Evolutionary conservation across 2,888 invertebrate species (phyloP).

Genomic region (Branchellion lobata): DNA sequence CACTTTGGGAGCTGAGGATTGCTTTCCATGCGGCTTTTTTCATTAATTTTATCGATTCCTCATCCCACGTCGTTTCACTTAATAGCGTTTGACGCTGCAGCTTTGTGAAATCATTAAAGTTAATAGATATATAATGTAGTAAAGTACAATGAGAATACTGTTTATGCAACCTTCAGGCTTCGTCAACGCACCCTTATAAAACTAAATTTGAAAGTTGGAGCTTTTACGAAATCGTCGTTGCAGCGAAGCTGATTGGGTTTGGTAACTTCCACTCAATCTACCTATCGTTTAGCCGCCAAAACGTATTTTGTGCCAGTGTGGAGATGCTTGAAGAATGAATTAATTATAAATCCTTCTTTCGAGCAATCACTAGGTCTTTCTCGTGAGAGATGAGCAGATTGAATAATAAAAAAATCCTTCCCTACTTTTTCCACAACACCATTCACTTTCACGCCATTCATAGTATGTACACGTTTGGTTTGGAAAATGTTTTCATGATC

Average conservation of each 20-base stretch:
- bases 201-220: neutral
- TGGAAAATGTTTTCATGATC: too few relatives aligned
- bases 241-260: neutral
- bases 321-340: neutral
- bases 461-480: too few relatives aligned
- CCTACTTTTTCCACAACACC: neutral
- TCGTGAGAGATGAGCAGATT: neutral
- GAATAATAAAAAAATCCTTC: neutral
- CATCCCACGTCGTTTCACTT: neutral
- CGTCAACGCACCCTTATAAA: neutral
- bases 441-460: too few relatives aligned
- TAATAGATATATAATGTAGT: neutral
- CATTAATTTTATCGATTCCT: neutral
- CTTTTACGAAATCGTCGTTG: neutral
- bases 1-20: neutral
- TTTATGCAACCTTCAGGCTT: neutral
- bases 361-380: neutral
- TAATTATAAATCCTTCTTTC: neutral
- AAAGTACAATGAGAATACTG: neutral
- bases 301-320: neutral
- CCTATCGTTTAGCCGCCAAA: neutral
- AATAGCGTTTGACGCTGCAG: too few relatives aligned
- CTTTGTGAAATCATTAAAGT: neutral
- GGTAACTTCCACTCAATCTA: neutral
- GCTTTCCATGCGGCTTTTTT: neutral